Conservation (phyloP, 2,113 vertebrate genomes). For the Seriola dumerili region DNA sequence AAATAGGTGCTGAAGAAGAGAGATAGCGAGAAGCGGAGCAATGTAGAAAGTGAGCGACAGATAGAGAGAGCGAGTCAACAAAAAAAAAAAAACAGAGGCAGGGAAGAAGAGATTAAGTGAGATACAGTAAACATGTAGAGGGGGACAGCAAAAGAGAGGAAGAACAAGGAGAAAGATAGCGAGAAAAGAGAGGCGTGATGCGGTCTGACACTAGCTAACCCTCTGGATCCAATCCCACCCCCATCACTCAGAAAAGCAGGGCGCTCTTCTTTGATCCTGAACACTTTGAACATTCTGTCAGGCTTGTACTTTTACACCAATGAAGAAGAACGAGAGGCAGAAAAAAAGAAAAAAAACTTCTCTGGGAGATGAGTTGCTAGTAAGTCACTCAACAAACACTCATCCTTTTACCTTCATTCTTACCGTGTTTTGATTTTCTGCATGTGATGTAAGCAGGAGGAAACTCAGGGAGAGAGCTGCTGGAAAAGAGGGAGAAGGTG, state of each 20-base stretch:
- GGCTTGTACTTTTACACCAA: constrained; percentile 72
- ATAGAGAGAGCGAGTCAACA: constrained; percentile 29
- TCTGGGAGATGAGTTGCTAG: constrained; percentile 58
- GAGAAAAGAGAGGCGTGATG: constrained; percentile 54
- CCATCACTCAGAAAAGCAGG: constrained; percentile 70
- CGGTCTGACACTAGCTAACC: constrained; percentile 69
- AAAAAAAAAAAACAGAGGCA: constrained; percentile 6
- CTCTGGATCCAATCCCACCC: constrained; percentile 70
- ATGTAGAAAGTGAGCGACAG: constrained; percentile 9
- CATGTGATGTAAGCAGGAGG: constrained; percentile 31
- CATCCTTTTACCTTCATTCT: constrained; percentile 37
- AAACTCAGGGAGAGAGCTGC: constrained; percentile 12
- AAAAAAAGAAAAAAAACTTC: constrained; percentile 31
- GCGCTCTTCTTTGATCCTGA: constrained; percentile 81
- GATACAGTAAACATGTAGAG: constrained; percentile 42
- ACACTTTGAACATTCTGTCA: constrained; percentile 84
- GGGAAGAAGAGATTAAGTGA: constrained; percentile 11
- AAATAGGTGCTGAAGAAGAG: neutral
- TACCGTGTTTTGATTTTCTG: constrained; percentile 32
- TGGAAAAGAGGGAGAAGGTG: neutral
- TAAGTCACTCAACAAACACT: constrained; percentile 55
- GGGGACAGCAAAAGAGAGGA: constrained; percentile 24
- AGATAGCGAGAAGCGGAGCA: neutral
- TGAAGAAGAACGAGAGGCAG: constrained; percentile 44
- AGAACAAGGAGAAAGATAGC: constrained; percentile 41